Evolutionary conservation across 2,888 invertebrate species (phyloP).

Genomic region (Euzophera pinguis): DNA sequence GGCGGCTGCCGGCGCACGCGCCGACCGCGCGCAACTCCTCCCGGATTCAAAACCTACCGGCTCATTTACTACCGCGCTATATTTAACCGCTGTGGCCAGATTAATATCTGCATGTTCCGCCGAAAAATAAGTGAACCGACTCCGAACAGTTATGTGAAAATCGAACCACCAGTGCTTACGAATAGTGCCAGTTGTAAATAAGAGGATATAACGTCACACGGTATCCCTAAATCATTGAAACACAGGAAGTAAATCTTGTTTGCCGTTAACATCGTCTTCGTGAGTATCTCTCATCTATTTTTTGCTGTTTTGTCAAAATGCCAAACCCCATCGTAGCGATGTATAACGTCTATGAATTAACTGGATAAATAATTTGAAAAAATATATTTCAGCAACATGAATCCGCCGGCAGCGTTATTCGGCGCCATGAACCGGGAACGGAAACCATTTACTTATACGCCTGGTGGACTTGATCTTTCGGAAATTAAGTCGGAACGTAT

Average conservation of each 20-base stretch:
- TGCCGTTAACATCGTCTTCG: conserved; percentile 48
- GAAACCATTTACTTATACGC: conserved; percentile 97
- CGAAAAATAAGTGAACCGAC: conserved; percentile 61
- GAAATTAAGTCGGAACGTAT: conserved; percentile 95
- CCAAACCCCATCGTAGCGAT: conserved; percentile 51
- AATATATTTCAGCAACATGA: conserved; percentile 70
- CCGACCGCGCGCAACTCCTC: conserved; percentile 65
- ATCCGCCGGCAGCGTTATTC: conserved; percentile 92
- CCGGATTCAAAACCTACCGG: conserved; percentile 57
- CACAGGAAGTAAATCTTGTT: conserved; percentile 58
- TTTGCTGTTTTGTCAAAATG: conserved; percentile 66
- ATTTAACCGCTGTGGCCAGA: conserved; percentile 73
- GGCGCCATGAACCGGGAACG: conserved; percentile 95
- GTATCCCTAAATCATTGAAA: conserved; percentile 27
- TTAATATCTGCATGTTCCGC: conserved; percentile 68
- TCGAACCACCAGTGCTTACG: conserved; percentile 44
- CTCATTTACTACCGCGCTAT: conserved; percentile 69
- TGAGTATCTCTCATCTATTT: conserved; percentile 68
- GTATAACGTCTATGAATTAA: conserved; percentile 35
- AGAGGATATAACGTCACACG: conserved; percentile 45
- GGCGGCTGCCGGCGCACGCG: conserved; percentile 72
- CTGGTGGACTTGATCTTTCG: conserved; percentile 93
- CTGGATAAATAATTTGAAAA: conserved; percentile 35
- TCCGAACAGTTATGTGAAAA: conserved; percentile 58
- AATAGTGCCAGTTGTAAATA: conserved; percentile 45